Conservation (phyloP, 53 echinoderm and acorn worm species). For the Mesocentrotus franciscanus region DNA sequence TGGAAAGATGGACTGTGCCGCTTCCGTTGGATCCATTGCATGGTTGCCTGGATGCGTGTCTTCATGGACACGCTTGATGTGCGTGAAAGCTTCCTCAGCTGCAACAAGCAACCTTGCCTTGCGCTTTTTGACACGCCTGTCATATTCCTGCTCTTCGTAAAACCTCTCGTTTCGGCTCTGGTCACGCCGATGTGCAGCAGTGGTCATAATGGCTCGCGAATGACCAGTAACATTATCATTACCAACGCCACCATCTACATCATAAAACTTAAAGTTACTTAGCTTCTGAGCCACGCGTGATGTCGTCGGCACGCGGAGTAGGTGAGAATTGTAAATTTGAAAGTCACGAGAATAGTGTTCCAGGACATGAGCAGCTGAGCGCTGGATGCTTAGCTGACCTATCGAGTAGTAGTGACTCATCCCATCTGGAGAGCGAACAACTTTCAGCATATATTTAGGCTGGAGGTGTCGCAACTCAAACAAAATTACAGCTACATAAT, state of each 20-base stretch:
- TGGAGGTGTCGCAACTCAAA: conserved; percentile 91
- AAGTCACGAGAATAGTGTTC: conserved; percentile 99
- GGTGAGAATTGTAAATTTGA: conserved; percentile 87
- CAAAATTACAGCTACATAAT: conserved; percentile 92
- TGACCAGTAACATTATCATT: conserved; percentile 88
- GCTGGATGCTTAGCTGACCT: conserved; percentile 92
- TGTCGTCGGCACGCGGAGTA: conserved; percentile 82
- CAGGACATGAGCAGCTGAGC: conserved; percentile 86
- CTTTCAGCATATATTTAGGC: conserved; percentile 88
- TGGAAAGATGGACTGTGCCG: conserved; percentile 97
- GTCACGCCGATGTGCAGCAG: conserved; percentile 86
- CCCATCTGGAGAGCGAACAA: conserved; percentile 92
- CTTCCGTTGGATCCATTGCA: conserved; percentile 95
- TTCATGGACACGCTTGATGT: conserved; percentile 93
- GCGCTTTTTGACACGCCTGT: conserved; percentile 92
- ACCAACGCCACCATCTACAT: conserved; percentile 82
- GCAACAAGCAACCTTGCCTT: conserved; percentile 86
- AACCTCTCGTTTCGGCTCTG: conserved; percentile 94
- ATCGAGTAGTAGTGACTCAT: conserved; percentile 88
- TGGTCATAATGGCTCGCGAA: conserved; percentile 95
- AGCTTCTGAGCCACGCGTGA: conserved; percentile 89
- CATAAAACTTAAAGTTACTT: conserved; percentile 92
- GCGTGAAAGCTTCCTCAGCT: conserved; percentile 95
- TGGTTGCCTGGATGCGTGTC: conserved; percentile 89
- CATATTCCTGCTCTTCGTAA: conserved; percentile 98